Evolutionary conservation across 2,888 invertebrate genomes (phyloP), one percentile per base, ranked within the genome.

Genomic region (Boloria euphrosyne): DNA sequence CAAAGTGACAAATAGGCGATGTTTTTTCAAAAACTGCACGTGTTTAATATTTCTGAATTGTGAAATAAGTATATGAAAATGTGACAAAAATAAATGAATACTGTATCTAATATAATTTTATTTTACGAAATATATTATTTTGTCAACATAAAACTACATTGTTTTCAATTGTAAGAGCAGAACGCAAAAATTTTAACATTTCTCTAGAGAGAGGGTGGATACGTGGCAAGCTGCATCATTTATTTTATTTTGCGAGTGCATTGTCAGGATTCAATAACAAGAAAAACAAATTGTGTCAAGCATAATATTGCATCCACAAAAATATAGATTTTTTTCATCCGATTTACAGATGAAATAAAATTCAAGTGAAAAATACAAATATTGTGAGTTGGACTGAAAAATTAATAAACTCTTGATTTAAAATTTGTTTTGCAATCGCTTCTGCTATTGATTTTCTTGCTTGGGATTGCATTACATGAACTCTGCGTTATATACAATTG

Each of bases 171-270:
- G 31, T 38, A 38, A 38, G 31, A 38, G 31, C 31, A 38, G 31
- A 38, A 38, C 31, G 31, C 4, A 57, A 22, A 22, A 31, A 55
- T 13, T 38, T 50, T 50, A 50, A 18, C 17, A 4, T 57, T 18
- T 2, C 18, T 46, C 2, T 10, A 13, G 43, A 22, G 27, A 16
- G n/a, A n/a, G 53, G 4, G 16, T 10, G 5, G 18, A 17, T 22
- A 27, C 46, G 6, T 27, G 18, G 46, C 46, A 55, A 46, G 27
- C 55, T 46, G 47, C n/a, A 47, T 46, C 16, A 22, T 49, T 55
- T 49, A 43, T 50, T 55, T 63, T 63, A 63, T 63, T 57, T 55
- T 44, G 38, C n/a, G 18, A 49, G 10, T 62, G 47, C 38, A 57
- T 43, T 63, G 43, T 50, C 49, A 27, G 22, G 47, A 46, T 55